phyloP scores from a whole-genome alignment of 1,140 invertebrate species.

The Achroia grisella region DNA sequence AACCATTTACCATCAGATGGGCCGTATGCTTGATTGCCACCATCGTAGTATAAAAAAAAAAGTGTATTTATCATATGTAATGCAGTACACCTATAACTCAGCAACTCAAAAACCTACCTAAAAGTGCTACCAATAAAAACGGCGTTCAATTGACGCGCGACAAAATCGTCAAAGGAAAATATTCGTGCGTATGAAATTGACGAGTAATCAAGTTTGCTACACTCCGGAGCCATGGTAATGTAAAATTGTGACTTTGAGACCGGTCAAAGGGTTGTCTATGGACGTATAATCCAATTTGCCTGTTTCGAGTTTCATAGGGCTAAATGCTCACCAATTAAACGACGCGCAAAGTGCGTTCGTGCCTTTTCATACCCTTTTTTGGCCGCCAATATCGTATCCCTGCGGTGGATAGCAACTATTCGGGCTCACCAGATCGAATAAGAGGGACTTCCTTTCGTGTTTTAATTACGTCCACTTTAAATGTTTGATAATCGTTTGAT shows the following conservation, averaged over 20 bases:
- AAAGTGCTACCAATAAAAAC: too few species aligned
- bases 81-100: too few species aligned
- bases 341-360: conserved; percentile 44
- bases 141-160: too few species aligned
- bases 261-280: conserved; percentile 40
- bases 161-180: too few species aligned
- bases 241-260: conserved; percentile 40
- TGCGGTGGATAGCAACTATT: conserved; percentile 9
- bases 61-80: too few species aligned
- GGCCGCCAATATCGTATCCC: conserved; percentile 13
- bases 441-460: conserved; percentile 7
- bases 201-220: conserved; percentile 44
- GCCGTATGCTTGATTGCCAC: too few species aligned
- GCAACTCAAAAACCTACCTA: too few species aligned
- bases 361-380: conserved; percentile 13
- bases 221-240: conserved; percentile 36
- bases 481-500: conserved; percentile 12
- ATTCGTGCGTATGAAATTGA: conserved; percentile 17
- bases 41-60: too few species aligned
- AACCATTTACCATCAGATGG: too few species aligned
- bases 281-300: conserved; percentile 52
- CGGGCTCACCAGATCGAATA: conserved; percentile 9
- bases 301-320: conserved; percentile 51
- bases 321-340: conserved; percentile 59
- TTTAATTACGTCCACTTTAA: conserved; percentile 11